Evolutionary conservation across 92 coral and sea anemone species (phyloP), one percentile per base, ranked within the genome.

Genomic region (Galaxea fascicularis): DNA sequence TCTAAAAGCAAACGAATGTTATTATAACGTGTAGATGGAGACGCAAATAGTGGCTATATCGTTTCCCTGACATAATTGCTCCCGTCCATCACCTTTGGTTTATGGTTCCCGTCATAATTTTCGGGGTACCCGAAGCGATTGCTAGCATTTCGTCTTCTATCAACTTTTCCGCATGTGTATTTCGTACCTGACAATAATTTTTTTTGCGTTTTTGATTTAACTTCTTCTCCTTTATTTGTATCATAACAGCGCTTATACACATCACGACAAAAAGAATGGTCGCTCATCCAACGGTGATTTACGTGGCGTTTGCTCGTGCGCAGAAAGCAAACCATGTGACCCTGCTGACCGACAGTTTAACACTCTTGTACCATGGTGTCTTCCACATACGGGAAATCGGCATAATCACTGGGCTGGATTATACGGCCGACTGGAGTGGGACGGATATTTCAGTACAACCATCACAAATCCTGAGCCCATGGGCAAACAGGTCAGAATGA

Each of bases 391-490:
- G 52, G 99, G 99, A 47, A 96, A 96, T 80, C 83, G 99, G 54
- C 99, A 96, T 83, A 96, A 96, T 60, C 91, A 96, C 66, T 96
- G 99, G 99, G 98, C 99, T 47, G 99, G 99, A 30, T 88, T 96
- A 66, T 96, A 96, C 65, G 99, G 99, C 12, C 90, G 99, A 20
- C 95, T 96, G 68, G 99, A 96, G 73, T 96, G 99, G 99, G 98
- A 96, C 75, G 99, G 99, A 27, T 96, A 83, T 82, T 96, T 96
- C 66, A 96, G 99, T 83, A 96, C 99, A 14, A 96, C 99, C 58
- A 93, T 96, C 77, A 96, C 99, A 57, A 96, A 96, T 80, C 99
- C 99, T 82, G 99, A 96, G 64, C 99, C 99, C 64, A 96, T 96
- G 99, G 99, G 99, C 27, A 96, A 96, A 76, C 99, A 96, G 98